Conservation (phyloP, 2,888 invertebrate genomes). For the Andrena praecox region DNA sequence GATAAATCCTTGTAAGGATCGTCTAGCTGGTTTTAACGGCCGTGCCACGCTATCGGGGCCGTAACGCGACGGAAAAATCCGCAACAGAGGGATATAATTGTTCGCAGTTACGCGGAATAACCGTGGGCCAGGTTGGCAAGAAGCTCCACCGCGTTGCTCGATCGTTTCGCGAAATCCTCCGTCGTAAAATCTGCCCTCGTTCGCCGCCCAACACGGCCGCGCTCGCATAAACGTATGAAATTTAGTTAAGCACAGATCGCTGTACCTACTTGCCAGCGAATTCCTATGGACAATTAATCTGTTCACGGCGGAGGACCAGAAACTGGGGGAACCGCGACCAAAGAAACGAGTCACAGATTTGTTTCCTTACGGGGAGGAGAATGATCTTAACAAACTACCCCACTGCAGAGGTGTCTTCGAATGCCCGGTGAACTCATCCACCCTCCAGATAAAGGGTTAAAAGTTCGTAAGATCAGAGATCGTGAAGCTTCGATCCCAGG, state of each 20-base stretch:
- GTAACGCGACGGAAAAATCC: conserved; percentile 67
- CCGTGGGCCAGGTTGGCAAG: conserved; percentile 57
- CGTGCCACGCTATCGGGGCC: conserved; percentile 56
- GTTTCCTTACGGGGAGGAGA: neutral
- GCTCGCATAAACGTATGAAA: conserved; percentile 48
- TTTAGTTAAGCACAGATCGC: conserved; percentile 32
- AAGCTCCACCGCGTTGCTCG: conserved; percentile 48
- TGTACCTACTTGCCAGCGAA: conserved; percentile 17
- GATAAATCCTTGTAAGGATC: conserved; percentile 67
- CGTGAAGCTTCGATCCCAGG: neutral
- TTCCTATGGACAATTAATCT: conserved; percentile 27
- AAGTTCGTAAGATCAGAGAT: no score
- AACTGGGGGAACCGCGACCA: neutral
- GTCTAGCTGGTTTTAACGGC: conserved; percentile 65
- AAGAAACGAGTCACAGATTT: neutral
- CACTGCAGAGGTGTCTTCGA: no score
- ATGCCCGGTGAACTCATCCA: no score
- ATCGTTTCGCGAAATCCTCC: conserved; percentile 68
- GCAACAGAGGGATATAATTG: conserved; percentile 69
- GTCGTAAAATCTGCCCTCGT: conserved; percentile 58
- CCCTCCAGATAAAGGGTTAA: no score
- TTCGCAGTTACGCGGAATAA: conserved; percentile 68
- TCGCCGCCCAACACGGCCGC: conserved; percentile 20
- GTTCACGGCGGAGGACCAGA: neutral
- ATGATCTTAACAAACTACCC: no score